Evolutionary conservation across 2,888 invertebrate genomes (phyloP).

Genomic region (Ochropacha duplaris): DNA sequence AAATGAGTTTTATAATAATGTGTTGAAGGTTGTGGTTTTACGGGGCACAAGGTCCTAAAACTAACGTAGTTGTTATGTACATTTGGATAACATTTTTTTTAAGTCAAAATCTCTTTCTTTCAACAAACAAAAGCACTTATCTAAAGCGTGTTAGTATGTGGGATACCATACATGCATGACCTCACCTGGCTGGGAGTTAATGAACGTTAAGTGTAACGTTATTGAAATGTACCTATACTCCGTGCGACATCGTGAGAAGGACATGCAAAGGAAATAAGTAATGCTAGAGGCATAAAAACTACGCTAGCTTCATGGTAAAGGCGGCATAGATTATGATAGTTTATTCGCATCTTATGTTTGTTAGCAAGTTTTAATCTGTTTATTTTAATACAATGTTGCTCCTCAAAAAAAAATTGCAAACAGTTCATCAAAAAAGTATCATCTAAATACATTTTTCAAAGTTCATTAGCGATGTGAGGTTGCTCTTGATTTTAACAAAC

Average conservation of each 20-base stretch:
- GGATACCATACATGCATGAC: slow-evolving; percentile 24
- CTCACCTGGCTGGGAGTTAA: slow-evolving; percentile 39
- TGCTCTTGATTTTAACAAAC: too few relatives aligned
- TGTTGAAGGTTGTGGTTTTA: not conserved
- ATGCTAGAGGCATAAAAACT: not conserved
- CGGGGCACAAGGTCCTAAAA: not conserved
- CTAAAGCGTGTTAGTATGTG: not conserved
- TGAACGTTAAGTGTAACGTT: slow-evolving; percentile 42
- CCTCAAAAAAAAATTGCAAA: too few relatives aligned
- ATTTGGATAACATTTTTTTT: not conserved
- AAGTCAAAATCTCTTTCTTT: not conserved
- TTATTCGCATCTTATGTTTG: not conserved
- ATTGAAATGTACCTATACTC: slow-evolving; percentile 22
- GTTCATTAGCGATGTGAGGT: too few relatives aligned
- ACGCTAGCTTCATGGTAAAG: not conserved
- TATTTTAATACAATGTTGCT: too few relatives aligned
- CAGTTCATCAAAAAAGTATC: too few relatives aligned
- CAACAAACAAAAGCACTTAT: not conserved
- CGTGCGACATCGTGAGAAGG: slow-evolving; percentile 1
- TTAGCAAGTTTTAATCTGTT: not conserved
- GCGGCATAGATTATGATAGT: not conserved
- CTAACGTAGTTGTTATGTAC: too few relatives aligned
- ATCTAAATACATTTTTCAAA: too few relatives aligned
- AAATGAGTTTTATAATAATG: not conserved
- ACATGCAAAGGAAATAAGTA: not conserved